Percentiles rank a stretch among this genome's conserved stretches.
Evolutionary conservation across 2,113 vertebrate genomes (phyloP).

Genomic region (Microcebus ravelobensis): DNA sequence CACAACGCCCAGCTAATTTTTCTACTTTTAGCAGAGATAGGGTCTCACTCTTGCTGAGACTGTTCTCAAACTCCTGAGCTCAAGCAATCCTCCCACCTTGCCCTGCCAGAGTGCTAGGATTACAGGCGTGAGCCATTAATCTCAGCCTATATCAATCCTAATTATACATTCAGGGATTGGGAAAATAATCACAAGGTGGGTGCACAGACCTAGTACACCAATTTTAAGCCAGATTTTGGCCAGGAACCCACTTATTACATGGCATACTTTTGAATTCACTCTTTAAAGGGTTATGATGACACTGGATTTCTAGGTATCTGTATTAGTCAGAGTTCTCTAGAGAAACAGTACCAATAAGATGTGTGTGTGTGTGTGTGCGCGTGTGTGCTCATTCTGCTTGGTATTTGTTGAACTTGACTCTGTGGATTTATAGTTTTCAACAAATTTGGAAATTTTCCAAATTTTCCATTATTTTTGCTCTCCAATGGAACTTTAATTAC

Average conservation of each 20-base stretch:
- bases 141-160: neutral
- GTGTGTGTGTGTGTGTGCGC: neutral
- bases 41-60: too few relatives aligned
- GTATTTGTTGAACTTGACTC: neutral
- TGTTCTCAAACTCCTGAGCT: too few relatives aligned
- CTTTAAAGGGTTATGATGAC: neutral
- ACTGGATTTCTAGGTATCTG: neutral
- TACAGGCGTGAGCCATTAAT: too few relatives aligned
- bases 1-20: too few relatives aligned
- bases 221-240: neutral
- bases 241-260: neutral
- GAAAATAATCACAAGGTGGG: neutral
- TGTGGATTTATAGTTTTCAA: neutral
- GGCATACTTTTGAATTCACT: neutral
- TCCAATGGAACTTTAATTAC: neutral
- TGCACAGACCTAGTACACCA: neutral
- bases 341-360: neutral
- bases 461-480: neutral
- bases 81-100: too few relatives aligned
- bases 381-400: neutral
- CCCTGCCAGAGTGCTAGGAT: too few relatives aligned
- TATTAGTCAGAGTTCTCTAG: neutral
- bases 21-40: too few relatives aligned
- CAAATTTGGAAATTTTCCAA: neutral
- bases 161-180: neutral